phyloP scores from a whole-genome alignment of 1,140 invertebrate species.

The Saccostrea glomerata region DNA sequence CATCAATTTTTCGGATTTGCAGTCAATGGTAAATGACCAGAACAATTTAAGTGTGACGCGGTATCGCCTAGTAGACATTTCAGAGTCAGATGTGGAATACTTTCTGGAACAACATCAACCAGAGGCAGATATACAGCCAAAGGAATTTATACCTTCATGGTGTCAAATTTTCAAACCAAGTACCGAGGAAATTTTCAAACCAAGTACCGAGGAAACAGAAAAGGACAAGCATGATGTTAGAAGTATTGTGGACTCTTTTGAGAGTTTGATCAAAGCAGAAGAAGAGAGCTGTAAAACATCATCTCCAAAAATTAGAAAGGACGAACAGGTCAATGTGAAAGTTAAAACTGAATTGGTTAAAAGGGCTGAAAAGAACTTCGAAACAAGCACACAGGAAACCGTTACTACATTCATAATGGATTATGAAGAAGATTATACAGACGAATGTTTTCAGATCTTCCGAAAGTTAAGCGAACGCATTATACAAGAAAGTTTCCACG shows the following conservation, averaged over 20 bases:
- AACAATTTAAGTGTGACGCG: neutral
- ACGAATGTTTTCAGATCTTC: neutral
- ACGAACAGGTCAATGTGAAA: neutral
- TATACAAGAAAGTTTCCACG: neutral
- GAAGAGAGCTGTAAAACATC: neutral
- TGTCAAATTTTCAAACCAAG: neutral
- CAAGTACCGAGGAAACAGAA: neutral
- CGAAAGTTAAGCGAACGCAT: slow-evolving; percentile 21
- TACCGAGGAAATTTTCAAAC: neutral
- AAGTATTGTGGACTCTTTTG: neutral
- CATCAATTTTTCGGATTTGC: neutral
- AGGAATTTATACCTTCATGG: neutral
- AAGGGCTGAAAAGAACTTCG: neutral
- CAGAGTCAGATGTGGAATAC: neutral
- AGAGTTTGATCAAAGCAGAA: neutral
- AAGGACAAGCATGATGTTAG: neutral
- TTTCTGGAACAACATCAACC: neutral
- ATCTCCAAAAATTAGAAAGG: neutral
- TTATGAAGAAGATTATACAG: neutral
- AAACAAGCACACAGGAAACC: neutral
- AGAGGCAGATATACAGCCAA: neutral
- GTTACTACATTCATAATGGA: neutral
- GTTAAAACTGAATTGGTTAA: neutral
- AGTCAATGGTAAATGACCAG: neutral
- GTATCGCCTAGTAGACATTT: neutral